Evolutionary conservation across 2,797 vertebrate genomes (phyloP).

Genomic region (Cirrhinus molitorella): DNA sequence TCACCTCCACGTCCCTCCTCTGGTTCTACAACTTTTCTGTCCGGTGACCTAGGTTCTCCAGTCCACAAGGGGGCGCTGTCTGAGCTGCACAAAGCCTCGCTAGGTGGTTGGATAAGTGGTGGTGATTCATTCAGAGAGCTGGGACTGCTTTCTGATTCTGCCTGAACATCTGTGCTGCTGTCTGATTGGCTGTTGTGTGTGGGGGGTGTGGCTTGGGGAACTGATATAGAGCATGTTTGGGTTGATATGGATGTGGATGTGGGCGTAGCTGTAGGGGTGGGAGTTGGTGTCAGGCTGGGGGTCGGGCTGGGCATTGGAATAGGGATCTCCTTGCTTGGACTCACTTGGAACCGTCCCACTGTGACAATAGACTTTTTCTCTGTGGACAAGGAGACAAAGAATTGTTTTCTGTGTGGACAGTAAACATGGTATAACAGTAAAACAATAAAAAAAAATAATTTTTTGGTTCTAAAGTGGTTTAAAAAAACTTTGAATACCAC

Average conservation of each 20-base stretch:
- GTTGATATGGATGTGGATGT: conserved; percentile 2
- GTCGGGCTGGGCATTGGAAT: neutral
- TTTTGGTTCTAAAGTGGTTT: no score
- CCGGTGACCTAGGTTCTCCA: neutral
- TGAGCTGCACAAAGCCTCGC: conserved; percentile 62
- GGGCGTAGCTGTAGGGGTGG: conserved; percentile 30
- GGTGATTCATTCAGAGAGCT: neutral
- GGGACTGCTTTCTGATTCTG: conserved; percentile 64
- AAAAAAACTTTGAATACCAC: neutral
- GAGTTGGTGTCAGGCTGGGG: neutral
- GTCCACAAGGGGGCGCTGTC: conserved; percentile 34
- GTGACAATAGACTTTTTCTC: conserved; percentile 77
- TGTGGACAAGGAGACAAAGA: conserved; percentile 63
- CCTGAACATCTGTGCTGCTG: conserved; percentile 68
- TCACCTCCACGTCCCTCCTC: neutral
- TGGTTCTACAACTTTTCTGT: conserved; percentile 34
- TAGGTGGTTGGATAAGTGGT: conserved; percentile 27
- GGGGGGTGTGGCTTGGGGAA: conserved; percentile 55
- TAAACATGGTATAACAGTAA: neutral
- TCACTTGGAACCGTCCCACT: conserved; percentile 90
- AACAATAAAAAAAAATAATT: neutral
- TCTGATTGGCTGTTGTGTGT: conserved; percentile 48
- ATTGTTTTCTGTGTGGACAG: neutral
- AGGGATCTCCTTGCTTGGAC: conserved; percentile 69
- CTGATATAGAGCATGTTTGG: conserved; percentile 12